phyloP scores from a whole-genome alignment of 2,888 invertebrate genomes.

The Zygogramma bicolorata region DNA sequence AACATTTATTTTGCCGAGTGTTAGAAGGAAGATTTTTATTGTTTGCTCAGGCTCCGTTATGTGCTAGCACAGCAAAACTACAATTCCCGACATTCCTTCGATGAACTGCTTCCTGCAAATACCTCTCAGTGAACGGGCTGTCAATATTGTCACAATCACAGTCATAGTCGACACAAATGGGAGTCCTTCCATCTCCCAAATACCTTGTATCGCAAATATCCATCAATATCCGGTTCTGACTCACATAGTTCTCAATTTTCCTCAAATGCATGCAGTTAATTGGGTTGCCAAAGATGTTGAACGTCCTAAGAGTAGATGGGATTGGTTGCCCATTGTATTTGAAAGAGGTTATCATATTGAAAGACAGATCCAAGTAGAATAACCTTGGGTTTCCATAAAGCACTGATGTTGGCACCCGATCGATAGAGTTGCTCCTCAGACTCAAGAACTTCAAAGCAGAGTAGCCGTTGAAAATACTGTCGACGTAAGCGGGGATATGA shows the following conservation, averaged over 20 bases:
- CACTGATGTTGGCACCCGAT: neutral
- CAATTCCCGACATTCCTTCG: neutral
- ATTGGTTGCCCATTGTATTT: neutral
- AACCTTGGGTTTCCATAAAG: neutral
- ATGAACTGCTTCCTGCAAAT: neutral
- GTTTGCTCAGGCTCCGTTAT: neutral
- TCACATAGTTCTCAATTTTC: neutral
- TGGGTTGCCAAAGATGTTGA: neutral
- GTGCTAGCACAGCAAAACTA: neutral
- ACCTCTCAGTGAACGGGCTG: neutral
- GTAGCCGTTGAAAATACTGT: neutral
- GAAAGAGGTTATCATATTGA: neutral
- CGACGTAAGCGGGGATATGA: neutral
- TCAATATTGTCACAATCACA: neutral
- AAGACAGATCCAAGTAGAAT: neutral
- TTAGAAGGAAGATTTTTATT: too few relatives aligned
- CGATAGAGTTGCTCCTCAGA: neutral
- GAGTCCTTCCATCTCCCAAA: neutral
- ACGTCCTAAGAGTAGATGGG: neutral
- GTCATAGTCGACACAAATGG: neutral
- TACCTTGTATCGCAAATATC: neutral
- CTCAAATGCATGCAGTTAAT: neutral
- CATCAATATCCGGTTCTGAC: neutral
- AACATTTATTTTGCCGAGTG: too few relatives aligned
- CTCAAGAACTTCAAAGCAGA: neutral